A percentile compares a stretch with the other conserved stretches of the same genome.
phyloP scores from a whole-genome alignment of 2,797 vertebrate species.

The Arnoldichthys spilopterus region DNA sequence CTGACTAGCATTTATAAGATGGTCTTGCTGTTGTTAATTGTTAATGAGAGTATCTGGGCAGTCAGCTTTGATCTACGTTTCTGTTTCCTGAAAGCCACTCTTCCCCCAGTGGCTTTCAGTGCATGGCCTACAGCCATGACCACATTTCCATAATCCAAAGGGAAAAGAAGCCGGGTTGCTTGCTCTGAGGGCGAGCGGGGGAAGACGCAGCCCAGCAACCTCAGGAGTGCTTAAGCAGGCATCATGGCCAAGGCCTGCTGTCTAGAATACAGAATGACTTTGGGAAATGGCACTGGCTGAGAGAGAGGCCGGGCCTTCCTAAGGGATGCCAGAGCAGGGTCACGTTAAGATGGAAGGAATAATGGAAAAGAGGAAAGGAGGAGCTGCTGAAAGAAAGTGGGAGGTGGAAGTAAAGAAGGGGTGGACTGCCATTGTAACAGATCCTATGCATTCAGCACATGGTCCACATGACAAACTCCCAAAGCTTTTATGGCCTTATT shows the following conservation, averaged over 20 bases:
- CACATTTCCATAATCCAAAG: conserved; percentile 59
- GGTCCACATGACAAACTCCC: neutral
- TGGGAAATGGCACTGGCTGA: conserved; percentile 58
- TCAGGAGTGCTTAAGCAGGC: conserved; percentile 65
- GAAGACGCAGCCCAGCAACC: conserved; percentile 68
- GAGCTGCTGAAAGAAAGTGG: neutral
- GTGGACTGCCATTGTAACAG: conserved; percentile 7
- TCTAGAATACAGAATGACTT: conserved; percentile 71
- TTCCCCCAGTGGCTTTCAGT: conserved; percentile 8
- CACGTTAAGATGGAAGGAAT: conserved; percentile 55
- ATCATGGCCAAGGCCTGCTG: conserved; percentile 55
- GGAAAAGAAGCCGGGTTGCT: conserved; percentile 42
- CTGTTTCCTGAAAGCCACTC: conserved; percentile 30
- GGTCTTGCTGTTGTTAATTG: conserved; percentile 30
- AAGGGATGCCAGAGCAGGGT: conserved; percentile 61
- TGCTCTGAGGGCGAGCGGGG: conserved; percentile 42
- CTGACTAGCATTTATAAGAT: conserved; percentile 22
- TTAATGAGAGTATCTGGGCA: conserved; percentile 31
- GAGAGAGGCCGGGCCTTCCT: conserved; percentile 58
- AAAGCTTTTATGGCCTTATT: neutral
- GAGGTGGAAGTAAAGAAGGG: neutral
- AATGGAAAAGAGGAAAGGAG: neutral
- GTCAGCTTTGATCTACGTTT: conserved; percentile 36
- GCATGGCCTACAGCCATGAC: conserved; percentile 50
- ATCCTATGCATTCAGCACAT: neutral